Base-by-base conservation (phyloP, 2,797 vertebrate species). In the Notolabrus celidotus region DNA sequence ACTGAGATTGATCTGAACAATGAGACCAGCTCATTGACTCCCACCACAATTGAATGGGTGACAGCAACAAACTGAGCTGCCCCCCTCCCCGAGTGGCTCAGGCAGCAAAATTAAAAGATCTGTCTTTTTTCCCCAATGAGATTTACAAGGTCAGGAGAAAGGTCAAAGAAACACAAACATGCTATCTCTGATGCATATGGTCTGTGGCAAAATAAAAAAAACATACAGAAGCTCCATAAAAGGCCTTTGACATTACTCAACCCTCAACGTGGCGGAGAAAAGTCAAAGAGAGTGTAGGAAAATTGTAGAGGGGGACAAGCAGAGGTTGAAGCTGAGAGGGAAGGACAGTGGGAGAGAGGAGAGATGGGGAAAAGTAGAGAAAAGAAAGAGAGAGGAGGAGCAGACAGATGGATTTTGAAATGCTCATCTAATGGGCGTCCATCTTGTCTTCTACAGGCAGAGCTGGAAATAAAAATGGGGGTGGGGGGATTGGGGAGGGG, bases 1-100 rank as follows among this genome's bases (percentile, higher is more conserved):
- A 82, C 46, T 67, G 61, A 71, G 74, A 82, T 80, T 52, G 72
- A 81, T 77, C 61, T 46, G 49, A 74, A 77, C 66, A 85, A 86
- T 83, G 86, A 92, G 88, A 86, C 91, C 86, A 74, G 91, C 91
- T 94, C 91, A 86, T 59, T 79, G 76, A 61, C 68, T 67, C 68
- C 56, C 62, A 67, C 53, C 17, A 25, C 65, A 71, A 46, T 69
- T 64, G 71, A 42, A 72, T 49, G 47, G 29, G 49, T 52, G 64
- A 77, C 60, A 54, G 50, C 25, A 41, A 47, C 67, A 79, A 61
- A 56, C 42, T 31, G 49, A 51, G 51, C 76, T 56, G 73, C 65
- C 54, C 74, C 46, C 68, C 71, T 71, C 50, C 45, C 50, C n/a
- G 12, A 22, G 25, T 6, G 59, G 46, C 69, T 71, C 70, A 57